Conservation (phyloP, 2,888 invertebrate species). For the Hetaerina titia region DNA sequence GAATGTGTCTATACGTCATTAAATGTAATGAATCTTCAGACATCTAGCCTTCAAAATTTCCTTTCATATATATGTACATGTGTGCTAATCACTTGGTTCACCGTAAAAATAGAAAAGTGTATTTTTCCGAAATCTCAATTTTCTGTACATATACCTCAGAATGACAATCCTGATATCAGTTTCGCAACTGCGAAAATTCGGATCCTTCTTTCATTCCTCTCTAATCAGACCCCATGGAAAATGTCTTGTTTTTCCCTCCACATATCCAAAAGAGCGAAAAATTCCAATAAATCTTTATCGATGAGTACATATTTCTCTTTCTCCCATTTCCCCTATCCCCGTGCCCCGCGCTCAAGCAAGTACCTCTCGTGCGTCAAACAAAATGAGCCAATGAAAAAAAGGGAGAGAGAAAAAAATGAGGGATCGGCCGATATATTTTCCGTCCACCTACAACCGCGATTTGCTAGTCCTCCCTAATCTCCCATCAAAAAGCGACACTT, state of each 20-base stretch:
- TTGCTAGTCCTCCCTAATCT: constrained; percentile 66
- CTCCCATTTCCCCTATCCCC: not conserved
- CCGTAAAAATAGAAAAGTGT: not conserved
- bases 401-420: not conserved
- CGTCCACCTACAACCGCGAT: constrained; percentile 65
- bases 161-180: not conserved
- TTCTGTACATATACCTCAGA: not conserved
- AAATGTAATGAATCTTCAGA: not conserved
- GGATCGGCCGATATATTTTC: constrained; percentile 59
- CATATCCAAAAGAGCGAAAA: constrained; percentile 39
- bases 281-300: constrained; percentile 65
- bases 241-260: constrained; percentile 27
- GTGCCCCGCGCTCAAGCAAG: constrained; percentile 38
- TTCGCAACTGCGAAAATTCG: not conserved
- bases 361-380: constrained; percentile 57
- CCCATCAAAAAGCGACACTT: constrained; percentile 67
- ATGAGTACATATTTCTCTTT: not conserved
- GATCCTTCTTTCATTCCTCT: not conserved
- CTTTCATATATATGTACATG: no score
- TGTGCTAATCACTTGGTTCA: not conserved
- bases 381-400: constrained; percentile 64
- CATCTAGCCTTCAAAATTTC: no score
- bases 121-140: not conserved
- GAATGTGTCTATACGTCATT: not conserved
- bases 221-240: not conserved